A percentile compares a stretch with the other conserved stretches of the same genome.
Conservation (phyloP, 2,113 vertebrate genomes). For the Phalacrocorax brasilianus region DNA sequence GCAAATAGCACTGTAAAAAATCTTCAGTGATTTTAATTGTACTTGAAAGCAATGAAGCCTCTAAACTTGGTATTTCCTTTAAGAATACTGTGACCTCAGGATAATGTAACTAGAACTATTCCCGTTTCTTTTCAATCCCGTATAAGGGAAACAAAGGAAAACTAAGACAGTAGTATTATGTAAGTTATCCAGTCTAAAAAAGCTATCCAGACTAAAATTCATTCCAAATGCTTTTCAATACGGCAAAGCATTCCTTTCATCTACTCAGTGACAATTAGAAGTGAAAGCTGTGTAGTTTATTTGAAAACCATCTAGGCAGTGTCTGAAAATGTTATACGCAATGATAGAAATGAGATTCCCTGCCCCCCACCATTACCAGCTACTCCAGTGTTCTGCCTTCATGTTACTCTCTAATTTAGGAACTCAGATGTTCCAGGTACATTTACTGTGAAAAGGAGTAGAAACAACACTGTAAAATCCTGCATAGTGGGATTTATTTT, state of each 20-base stretch:
- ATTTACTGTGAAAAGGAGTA: background rate
- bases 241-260: background rate
- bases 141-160: constrained; percentile 33
- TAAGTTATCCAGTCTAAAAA: background rate
- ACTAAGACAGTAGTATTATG: background rate
- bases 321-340: background rate
- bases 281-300: background rate
- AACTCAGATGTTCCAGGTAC: background rate
- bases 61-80: background rate
- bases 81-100: background rate
- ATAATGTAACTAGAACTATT: background rate
- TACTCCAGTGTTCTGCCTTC: background rate
- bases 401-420: background rate
- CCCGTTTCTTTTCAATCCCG: background rate
- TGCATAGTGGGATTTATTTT: background rate
- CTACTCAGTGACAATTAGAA: background rate
- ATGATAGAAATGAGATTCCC: background rate
- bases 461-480: background rate
- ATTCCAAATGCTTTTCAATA: background rate
- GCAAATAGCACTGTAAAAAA: background rate
- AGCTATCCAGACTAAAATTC: background rate
- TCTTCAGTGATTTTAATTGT: background rate
- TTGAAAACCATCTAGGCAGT: background rate
- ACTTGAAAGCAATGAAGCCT: background rate
- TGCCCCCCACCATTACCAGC: background rate